phyloP scores from a whole-genome alignment of 1,140 invertebrate genomes.

The Drosophila orosa region DNA sequence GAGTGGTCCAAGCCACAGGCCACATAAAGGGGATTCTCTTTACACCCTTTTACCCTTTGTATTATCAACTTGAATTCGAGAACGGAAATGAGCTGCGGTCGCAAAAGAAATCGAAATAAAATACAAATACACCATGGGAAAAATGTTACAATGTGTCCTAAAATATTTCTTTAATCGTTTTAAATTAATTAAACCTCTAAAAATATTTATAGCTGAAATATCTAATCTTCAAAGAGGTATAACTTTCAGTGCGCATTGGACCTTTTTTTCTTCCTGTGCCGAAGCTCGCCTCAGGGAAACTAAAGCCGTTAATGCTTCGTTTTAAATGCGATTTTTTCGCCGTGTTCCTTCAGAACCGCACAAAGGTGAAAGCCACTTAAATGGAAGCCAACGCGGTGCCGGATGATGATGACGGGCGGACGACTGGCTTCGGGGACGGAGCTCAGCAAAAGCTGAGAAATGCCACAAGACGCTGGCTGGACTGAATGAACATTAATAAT shows the following conservation, averaged over 20 bases:
- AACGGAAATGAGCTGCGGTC: slow-evolving; percentile 21
- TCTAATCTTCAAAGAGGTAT: too few relatives aligned
- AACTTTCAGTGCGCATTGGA: neutral
- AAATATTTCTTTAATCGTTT: neutral
- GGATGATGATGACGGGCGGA: slow-evolving; percentile 21
- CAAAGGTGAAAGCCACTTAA: slow-evolving; percentile 66
- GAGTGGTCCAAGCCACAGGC: slow-evolving; percentile 97
- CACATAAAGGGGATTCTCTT: slow-evolving; percentile 39
- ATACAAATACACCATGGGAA: neutral
- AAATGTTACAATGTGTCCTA: neutral
- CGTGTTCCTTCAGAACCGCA: slow-evolving; percentile 29
- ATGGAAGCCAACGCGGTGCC: slow-evolving; percentile 42
- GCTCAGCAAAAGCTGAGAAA: slow-evolving; percentile 43
- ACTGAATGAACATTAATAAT: slow-evolving; percentile 72
- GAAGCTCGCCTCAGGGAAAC: slow-evolving; percentile 3
- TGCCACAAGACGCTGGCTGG: slow-evolving; percentile 60
- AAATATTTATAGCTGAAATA: too few relatives aligned
- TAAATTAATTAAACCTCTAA: neutral
- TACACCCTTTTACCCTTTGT: neutral
- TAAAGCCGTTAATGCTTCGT: slow-evolving; percentile 54
- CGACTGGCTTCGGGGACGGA: slow-evolving; percentile 1
- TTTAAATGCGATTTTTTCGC: slow-evolving; percentile 59
- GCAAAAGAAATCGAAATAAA: slow-evolving; percentile 36
- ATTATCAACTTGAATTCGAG: neutral
- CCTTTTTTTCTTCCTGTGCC: neutral